A percentile compares a stretch with the other conserved stretches of the same genome.
Conservation (phyloP, 2,888 invertebrate genomes). For the Euplexia lucipara region DNA sequence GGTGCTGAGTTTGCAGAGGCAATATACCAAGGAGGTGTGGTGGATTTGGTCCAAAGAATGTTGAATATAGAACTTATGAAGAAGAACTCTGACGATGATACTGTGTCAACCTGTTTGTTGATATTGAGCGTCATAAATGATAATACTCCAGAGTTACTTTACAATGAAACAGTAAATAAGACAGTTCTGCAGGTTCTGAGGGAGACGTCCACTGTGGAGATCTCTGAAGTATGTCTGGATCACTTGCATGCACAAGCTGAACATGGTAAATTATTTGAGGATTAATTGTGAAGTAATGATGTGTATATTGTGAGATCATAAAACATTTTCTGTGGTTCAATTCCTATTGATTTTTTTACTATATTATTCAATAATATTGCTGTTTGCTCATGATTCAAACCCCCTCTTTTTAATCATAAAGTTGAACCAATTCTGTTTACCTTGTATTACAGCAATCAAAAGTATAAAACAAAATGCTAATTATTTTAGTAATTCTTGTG, state of each 20-base stretch:
- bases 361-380: neutral
- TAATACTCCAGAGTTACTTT: slow-evolving; percentile 91
- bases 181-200: slow-evolving; percentile 92
- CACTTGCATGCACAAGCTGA: slow-evolving; percentile 94
- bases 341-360: neutral
- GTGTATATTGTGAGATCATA: neutral
- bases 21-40: slow-evolving; percentile 89
- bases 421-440: too few relatives aligned
- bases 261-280: slow-evolving; percentile 89
- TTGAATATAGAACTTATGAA: slow-evolving; percentile 86
- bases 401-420: neutral
- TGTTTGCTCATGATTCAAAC: neutral
- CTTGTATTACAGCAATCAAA: too few relatives aligned
- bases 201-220: slow-evolving; percentile 93
- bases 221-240: slow-evolving; percentile 95
- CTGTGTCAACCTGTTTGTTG: slow-evolving; percentile 89
- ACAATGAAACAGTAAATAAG: slow-evolving; percentile 89
- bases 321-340: neutral
- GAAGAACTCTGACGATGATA: slow-evolving; percentile 90
- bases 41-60: slow-evolving; percentile 89
- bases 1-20: slow-evolving; percentile 93
- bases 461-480: too few relatives aligned
- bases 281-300: neutral
- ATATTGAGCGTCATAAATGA: slow-evolving; percentile 92
- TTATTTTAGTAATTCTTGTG: too few relatives aligned